Evolutionary conservation across 2,113 vertebrate genomes (phyloP), one percentile per base, ranked within the genome.

Genomic region (Gymnarchus niloticus): DNA sequence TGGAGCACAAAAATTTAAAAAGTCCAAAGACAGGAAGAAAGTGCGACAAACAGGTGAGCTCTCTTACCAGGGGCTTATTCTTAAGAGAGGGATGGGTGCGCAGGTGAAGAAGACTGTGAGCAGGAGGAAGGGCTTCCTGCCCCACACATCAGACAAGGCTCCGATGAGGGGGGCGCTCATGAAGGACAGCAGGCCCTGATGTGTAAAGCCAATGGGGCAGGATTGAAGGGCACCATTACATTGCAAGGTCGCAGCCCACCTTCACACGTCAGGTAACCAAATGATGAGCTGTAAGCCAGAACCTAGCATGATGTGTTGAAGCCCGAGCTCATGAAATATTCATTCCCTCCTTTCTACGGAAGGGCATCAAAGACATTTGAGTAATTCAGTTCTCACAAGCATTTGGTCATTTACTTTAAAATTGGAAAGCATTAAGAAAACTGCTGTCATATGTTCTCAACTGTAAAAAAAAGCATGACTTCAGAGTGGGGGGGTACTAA

Each of bases 41-140:
- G n/a, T n/a, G 12, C 14, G 28, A 33, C 33, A 33, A 33, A 10
- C 8, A 9, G 6, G 14, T 56, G 77, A 7, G 54, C 28, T 0
- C 56, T 91, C 94, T 91, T 93, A 97, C 96, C 96, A 97, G 54
- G 96, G 95, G 89, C 95, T 97, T 92, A 97, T 94, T 89, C 94
- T 95, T 96, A 97, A 97, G 87, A 97, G 92, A 0, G 96, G 97
- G 90, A 97, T 97, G 3, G 97, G 97, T 1, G 94, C 94, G 83
- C 97, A 97, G 73, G 96, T 97, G 92, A 97, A 97, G 91, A 97
- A 96, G 90, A 97, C 97, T 0, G 96, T 97, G 87, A 97, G 91
- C 88, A 97, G 89, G 28, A 97, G 95, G 89, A 97, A 97, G 44
- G 92, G 95, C 37, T 95, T 95, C 83, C 97, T 92, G 85, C 97